phyloP scores from a whole-genome alignment of 2,888 invertebrate genomes.

The Lacanobia oleracea region DNA sequence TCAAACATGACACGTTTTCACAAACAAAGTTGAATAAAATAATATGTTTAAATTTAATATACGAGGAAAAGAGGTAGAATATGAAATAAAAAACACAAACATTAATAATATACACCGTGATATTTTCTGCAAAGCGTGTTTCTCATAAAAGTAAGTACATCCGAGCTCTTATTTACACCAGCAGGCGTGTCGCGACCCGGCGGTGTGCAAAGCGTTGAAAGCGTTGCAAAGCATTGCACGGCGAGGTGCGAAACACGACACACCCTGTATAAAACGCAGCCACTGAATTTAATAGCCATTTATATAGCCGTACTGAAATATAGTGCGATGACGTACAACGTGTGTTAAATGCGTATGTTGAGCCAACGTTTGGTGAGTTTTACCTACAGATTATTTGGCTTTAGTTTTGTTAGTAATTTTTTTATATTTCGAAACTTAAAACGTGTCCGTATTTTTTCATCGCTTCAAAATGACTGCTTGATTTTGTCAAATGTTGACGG shows the following conservation, averaged over 20 bases:
- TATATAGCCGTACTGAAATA: conserved; percentile 6
- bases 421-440: too few relatives aligned
- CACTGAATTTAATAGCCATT: conserved; percentile 28
- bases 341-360: conserved; percentile 4
- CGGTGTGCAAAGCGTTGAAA: conserved; percentile 18
- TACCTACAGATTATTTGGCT: background rate
- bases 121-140: conserved; percentile 48
- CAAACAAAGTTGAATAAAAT: too few relatives aligned
- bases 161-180: conserved; percentile 26
- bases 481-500: background rate
- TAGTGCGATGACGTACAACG: conserved; percentile 1
- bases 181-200: background rate
- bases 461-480: background rate
- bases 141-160: conserved; percentile 7
- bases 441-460: too few relatives aligned
- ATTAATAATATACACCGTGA: conserved; percentile 6
- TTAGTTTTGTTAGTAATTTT: too few relatives aligned
- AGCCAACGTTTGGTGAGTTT: background rate
- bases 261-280: conserved; percentile 37
- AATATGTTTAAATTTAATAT: background rate
- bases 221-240: conserved; percentile 31
- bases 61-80: background rate
- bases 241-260: conserved; percentile 42
- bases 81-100: conserved; percentile 11
- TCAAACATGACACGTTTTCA: background rate